A percentile compares a stretch with the other conserved stretches of the same genome.
phyloP scores from a whole-genome alignment of 2,113 vertebrate genomes.

The Leucoraja erinaceus region DNA sequence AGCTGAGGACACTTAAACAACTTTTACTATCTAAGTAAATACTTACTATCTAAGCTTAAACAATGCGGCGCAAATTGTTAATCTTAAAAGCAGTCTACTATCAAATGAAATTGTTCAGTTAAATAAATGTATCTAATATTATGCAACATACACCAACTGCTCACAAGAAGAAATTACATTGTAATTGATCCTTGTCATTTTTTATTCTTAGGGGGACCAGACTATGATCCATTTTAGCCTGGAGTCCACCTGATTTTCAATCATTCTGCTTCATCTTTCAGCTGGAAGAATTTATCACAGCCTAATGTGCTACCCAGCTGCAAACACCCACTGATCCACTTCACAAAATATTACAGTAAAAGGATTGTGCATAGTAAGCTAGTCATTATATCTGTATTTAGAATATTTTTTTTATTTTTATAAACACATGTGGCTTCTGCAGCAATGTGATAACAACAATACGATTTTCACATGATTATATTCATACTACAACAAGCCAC shows the following conservation, averaged over 20 bases:
- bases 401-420: slow-evolving; percentile 27
- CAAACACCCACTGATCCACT: slow-evolving; percentile 17
- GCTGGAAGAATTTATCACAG: slow-evolving; percentile 5
- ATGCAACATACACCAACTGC: neutral
- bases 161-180: neutral
- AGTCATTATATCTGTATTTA: slow-evolving; percentile 28
- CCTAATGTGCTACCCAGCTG: slow-evolving; percentile 18
- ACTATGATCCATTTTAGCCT: neutral
- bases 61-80: neutral
- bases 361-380: slow-evolving; percentile 20
- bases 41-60: neutral
- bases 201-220: neutral
- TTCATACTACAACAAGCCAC: neutral
- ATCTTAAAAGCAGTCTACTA: neutral
- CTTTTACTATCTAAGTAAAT: neutral
- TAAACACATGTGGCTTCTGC: neutral
- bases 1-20: neutral
- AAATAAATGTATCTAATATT: neutral
- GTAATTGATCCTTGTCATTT: neutral
- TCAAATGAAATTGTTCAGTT: neutral
- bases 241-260: neutral
- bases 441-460: neutral
- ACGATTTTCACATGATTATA: neutral
- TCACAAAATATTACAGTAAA: slow-evolving; percentile 30
- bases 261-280: neutral